A percentile compares a stretch with the other conserved stretches of the same genome.
These are phyloP conservation scores for Neelides folsomi DNA, from an alignment of 2,888 invertebrate genomes.

Conservation along the genomic window DNA sequence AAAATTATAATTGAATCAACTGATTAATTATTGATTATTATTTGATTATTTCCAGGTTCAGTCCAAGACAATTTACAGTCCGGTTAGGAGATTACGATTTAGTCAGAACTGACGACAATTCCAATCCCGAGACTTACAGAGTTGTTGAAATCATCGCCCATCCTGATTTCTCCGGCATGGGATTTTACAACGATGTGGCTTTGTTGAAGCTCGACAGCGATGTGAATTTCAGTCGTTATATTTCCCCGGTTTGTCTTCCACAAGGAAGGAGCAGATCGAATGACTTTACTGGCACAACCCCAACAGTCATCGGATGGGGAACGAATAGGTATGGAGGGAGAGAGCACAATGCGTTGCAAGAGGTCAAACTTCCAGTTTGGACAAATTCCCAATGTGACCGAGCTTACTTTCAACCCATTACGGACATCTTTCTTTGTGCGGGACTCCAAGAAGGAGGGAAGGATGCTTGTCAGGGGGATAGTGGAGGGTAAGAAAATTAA, in stretches of 20 bases:
- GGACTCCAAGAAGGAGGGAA: slow-evolving; percentile 40
- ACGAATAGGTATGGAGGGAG: slow-evolving; percentile 50
- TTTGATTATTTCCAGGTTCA: slow-evolving; percentile 49
- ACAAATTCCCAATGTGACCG: slow-evolving; percentile 76
- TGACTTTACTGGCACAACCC: slow-evolving; percentile 57
- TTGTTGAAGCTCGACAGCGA: slow-evolving; percentile 58
- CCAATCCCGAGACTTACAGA: slow-evolving; percentile 49
- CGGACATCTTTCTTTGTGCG: slow-evolving; percentile 76
- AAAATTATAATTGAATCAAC: background rate
- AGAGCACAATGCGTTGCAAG: slow-evolving; percentile 70
- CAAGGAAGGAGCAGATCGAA: slow-evolving; percentile 45
- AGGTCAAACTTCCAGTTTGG: slow-evolving; percentile 76
- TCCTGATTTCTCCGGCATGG: slow-evolving; percentile 70
- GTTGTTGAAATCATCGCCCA: slow-evolving; percentile 61
- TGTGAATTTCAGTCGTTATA: slow-evolving; percentile 67
- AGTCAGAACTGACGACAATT: slow-evolving; percentile 68
- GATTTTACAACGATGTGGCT: slow-evolving; percentile 92
- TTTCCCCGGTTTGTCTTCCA: slow-evolving; percentile 76
- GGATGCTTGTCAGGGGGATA: slow-evolving; percentile 52
- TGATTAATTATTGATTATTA: background rate
- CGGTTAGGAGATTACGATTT: slow-evolving; percentile 78
- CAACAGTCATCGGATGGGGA: slow-evolving; percentile 87
- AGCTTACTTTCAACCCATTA: slow-evolving; percentile 85
- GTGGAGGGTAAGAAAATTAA: slow-evolving; percentile 9
- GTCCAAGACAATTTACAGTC: slow-evolving; percentile 75